Conservation (phyloP, 2,888 invertebrate species). For the Oligia latruncula region DNA sequence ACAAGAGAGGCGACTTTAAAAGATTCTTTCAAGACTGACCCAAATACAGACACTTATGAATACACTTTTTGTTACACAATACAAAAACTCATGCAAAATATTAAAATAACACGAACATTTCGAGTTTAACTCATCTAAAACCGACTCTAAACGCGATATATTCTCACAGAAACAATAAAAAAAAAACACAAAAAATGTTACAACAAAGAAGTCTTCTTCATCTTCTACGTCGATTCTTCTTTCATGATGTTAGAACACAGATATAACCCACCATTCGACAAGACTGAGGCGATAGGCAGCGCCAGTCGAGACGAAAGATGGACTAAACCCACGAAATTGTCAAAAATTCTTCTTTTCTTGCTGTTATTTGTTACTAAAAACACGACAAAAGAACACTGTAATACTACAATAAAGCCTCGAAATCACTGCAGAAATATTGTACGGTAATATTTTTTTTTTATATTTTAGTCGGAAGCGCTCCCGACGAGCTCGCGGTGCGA, state of each 20-base stretch:
- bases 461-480: conserved; percentile 18
- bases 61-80: conserved; percentile 25
- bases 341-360: conserved; percentile 52
- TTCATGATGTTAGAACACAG: conserved; percentile 65
- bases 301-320: conserved; percentile 84
- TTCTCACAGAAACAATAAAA: neutral
- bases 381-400: conserved; percentile 21
- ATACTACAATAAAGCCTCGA: neutral
- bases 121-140: conserved; percentile 1
- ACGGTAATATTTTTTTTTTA: conserved; percentile 8
- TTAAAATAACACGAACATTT: neutral
- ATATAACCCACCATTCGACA: conserved; percentile 89
- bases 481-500: conserved; percentile 45
- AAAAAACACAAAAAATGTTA: conserved; percentile 4
- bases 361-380: conserved; percentile 21
- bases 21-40: conserved; percentile 43
- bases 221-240: conserved; percentile 56
- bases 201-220: conserved; percentile 40
- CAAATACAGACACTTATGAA: conserved; percentile 32
- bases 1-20: conserved; percentile 13
- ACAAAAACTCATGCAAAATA: neutral
- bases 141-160: neutral
- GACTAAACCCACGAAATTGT: conserved; percentile 68
- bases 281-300: conserved; percentile 83
- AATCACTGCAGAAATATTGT: conserved; percentile 7